phyloP scores from a whole-genome alignment of 2,113 vertebrate species.

The Cinclus mexicanus region DNA sequence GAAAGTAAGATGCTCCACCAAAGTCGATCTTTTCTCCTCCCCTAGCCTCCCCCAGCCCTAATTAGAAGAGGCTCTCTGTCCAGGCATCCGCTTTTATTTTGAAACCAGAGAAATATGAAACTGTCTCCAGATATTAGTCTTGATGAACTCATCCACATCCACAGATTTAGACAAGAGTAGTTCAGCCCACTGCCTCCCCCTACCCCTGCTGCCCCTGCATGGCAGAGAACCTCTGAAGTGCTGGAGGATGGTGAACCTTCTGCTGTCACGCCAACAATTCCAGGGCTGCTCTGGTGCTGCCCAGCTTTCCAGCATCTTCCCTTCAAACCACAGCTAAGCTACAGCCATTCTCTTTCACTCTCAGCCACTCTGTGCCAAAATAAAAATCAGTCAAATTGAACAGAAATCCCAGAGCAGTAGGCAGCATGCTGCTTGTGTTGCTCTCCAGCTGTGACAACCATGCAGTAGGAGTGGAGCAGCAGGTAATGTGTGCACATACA shows the following conservation, averaged over 20 bases:
- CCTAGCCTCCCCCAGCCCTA: background rate
- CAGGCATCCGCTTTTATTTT: background rate
- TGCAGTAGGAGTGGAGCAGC: background rate
- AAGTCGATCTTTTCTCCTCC: background rate
- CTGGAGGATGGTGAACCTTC: background rate
- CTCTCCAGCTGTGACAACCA: conserved; percentile 35
- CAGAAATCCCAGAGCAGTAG: background rate
- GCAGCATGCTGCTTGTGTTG: background rate
- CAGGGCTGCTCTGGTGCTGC: background rate
- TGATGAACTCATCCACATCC: background rate
- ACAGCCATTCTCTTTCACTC: background rate
- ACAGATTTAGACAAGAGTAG: background rate
- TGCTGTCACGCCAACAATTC: background rate
- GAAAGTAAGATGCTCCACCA: background rate
- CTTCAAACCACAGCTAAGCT: background rate
- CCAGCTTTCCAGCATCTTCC: background rate
- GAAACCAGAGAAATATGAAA: background rate
- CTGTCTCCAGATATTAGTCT: background rate
- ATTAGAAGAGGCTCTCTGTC: background rate
- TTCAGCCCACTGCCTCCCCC: background rate
- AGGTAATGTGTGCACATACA: accelerated
- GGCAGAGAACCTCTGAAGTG: background rate
- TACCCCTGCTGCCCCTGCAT: background rate
- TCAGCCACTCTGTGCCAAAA: conserved; percentile 5
- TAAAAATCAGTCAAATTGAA: conserved; percentile 30